These are phyloP conservation scores for Gadopsis bispinosus DNA, from an alignment of 2,797 vertebrate species.

Conservation along the genomic window DNA sequence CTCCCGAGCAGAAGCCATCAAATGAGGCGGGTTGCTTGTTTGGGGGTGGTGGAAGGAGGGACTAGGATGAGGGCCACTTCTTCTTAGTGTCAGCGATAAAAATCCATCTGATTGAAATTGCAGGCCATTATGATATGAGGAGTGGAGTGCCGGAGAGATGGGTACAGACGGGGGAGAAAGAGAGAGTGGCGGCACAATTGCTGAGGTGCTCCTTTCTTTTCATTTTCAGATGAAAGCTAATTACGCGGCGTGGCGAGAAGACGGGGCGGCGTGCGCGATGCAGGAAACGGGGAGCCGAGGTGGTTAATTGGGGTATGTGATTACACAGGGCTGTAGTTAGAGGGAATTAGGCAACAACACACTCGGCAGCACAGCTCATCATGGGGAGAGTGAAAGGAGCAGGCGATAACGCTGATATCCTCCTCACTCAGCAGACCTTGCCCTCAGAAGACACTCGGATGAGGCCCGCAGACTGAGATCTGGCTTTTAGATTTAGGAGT, in stretches of 20 bases:
- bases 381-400: slow-evolving; percentile 91
- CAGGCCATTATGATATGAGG: slow-evolving; percentile 92
- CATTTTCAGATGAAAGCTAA: slow-evolving; percentile 97
- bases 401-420: slow-evolving; percentile 91
- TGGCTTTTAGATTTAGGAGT: slow-evolving; percentile 36
- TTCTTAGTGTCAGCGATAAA: slow-evolving; percentile 95
- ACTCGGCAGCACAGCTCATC: slow-evolving; percentile 95
- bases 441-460: slow-evolving; percentile 38
- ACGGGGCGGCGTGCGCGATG: slow-evolving; percentile 71
- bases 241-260: slow-evolving; percentile 96
- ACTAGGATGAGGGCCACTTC: slow-evolving; percentile 89
- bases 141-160: slow-evolving; percentile 64
- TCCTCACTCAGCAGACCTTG: slow-evolving; percentile 87
- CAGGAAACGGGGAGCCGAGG: slow-evolving; percentile 92
- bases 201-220: slow-evolving; percentile 91
- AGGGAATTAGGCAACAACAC: slow-evolving; percentile 98
- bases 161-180: slow-evolving; percentile 59
- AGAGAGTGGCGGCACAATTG: slow-evolving; percentile 91
- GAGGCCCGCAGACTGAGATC: slow-evolving; percentile 43
- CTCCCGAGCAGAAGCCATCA: slow-evolving; percentile 64
- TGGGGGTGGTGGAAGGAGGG: slow-evolving; percentile 51
- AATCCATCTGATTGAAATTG: slow-evolving; percentile 99
- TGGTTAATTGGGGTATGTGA: slow-evolving; percentile 99
- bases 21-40: slow-evolving; percentile 66
- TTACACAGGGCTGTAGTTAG: slow-evolving; percentile 99